These are phyloP conservation scores for Sericinus montela DNA, from an alignment of 2,888 invertebrate genomes.

Conservation along the genomic window DNA sequence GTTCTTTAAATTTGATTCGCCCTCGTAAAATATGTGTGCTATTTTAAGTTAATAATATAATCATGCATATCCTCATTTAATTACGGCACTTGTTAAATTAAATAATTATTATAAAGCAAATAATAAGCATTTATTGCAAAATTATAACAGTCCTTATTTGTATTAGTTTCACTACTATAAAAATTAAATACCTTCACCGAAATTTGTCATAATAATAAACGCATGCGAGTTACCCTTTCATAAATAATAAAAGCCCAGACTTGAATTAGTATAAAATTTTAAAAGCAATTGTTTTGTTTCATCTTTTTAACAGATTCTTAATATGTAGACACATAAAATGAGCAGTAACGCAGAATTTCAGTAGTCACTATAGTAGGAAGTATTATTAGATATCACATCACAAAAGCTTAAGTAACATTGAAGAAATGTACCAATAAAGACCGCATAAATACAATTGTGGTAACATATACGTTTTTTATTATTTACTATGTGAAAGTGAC, in stretches of 20 bases:
- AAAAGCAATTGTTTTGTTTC: slow-evolving; percentile 39
- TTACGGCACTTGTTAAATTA: slow-evolving; percentile 50
- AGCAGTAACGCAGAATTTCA: slow-evolving; percentile 37
- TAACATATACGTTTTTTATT: too few relatives aligned
- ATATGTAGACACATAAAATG: slow-evolving; percentile 38
- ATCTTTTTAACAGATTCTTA: slow-evolving; percentile 33
- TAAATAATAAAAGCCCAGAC: slow-evolving; percentile 33
- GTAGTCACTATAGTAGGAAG: slow-evolving; percentile 45
- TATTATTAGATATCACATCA: slow-evolving; percentile 72
- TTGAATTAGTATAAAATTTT: slow-evolving; percentile 34
- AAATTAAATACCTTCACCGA: slow-evolving; percentile 68
- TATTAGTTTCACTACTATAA: slow-evolving; percentile 43
- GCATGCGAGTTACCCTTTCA: slow-evolving; percentile 59
- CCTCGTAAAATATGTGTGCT: slow-evolving; percentile 25
- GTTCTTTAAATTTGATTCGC: slow-evolving; percentile 31
- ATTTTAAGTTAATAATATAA: slow-evolving; percentile 37
- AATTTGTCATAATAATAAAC: slow-evolving; percentile 40
- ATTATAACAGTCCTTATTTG: slow-evolving; percentile 38
- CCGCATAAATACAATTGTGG: too few relatives aligned
- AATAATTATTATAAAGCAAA: slow-evolving; percentile 61
- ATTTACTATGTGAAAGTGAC: too few relatives aligned
- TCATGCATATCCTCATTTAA: slow-evolving; percentile 51
- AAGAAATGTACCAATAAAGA: slow-evolving; percentile 63
- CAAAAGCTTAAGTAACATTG: slow-evolving; percentile 64
- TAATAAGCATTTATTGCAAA: slow-evolving; percentile 66